Percentiles rank a stretch among this genome's conserved stretches.
Evolutionary conservation across 2,113 vertebrate genomes (phyloP).

Genomic region (Lepus americanus): DNA sequence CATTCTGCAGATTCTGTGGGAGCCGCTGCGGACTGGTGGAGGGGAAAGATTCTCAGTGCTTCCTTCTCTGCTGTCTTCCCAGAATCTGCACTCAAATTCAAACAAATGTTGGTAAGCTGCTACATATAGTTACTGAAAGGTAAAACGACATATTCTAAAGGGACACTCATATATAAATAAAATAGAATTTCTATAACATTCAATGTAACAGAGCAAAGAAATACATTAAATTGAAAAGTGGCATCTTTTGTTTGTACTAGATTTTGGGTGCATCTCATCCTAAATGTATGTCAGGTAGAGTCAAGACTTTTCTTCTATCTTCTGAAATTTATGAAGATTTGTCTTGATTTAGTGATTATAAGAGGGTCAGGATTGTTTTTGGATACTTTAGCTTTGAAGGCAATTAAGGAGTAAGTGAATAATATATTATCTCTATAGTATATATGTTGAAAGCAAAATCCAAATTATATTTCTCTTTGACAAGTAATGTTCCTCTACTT

Average conservation of each 20-base stretch:
- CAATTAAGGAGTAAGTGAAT: neutral
- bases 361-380: neutral
- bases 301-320: no score
- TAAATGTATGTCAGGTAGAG: neutral
- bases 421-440: neutral
- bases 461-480: neutral
- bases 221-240: neutral
- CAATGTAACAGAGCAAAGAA: neutral
- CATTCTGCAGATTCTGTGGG: neutral
- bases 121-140: neutral
- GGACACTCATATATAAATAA: neutral
- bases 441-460: neutral
- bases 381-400: neutral
- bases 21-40: no score
- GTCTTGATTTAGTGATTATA: neutral
- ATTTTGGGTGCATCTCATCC: neutral
- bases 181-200: neutral
- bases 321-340: neutral
- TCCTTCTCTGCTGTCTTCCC: neutral
- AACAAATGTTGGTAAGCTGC: neutral
- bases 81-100: neutral
- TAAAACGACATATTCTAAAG: slow-evolving; percentile 7
- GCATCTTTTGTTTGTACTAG: neutral
- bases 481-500: neutral
- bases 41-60: neutral